These are phyloP conservation scores for Hyla sarda DNA, from an alignment of 2,113 vertebrate genomes.

Conservation along the genomic window DNA sequence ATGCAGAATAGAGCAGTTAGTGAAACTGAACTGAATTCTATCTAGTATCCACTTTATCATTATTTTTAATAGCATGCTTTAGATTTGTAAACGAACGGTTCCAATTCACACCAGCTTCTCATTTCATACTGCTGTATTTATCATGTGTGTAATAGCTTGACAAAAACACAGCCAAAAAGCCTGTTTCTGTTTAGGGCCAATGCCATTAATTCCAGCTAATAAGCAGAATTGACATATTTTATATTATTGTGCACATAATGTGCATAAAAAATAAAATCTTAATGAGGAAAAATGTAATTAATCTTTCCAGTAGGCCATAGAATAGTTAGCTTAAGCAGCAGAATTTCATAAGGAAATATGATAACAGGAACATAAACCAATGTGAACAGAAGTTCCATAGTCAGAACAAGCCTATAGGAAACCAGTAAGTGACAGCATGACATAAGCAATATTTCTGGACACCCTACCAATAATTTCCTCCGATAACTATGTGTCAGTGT, in stretches of 20 bases:
- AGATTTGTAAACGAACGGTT: neutral
- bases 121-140: constrained; percentile 1
- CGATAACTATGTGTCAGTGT: constrained; percentile 34
- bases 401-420: constrained; percentile 3
- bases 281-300: neutral
- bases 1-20: no score
- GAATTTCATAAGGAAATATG: neutral
- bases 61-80: no score
- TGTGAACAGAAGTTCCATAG: neutral
- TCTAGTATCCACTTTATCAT: no score
- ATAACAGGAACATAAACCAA: constrained; percentile 14
- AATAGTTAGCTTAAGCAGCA: neutral
- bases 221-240: neutral
- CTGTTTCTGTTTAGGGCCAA: neutral
- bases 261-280: neutral
- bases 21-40: no score
- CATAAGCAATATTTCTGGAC: constrained; percentile 23
- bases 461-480: constrained; percentile 16
- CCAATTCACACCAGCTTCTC: neutral
- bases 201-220: neutral
- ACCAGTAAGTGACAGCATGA: constrained; percentile 36
- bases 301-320: constrained; percentile 1
- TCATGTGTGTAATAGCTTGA: neutral
- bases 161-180: neutral
- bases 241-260: neutral